These are phyloP conservation scores for Mastigias papua DNA, from an alignment of 30 jellyfish, hydroid and myxozoan genomes.

Conservation along the genomic window DNA sequence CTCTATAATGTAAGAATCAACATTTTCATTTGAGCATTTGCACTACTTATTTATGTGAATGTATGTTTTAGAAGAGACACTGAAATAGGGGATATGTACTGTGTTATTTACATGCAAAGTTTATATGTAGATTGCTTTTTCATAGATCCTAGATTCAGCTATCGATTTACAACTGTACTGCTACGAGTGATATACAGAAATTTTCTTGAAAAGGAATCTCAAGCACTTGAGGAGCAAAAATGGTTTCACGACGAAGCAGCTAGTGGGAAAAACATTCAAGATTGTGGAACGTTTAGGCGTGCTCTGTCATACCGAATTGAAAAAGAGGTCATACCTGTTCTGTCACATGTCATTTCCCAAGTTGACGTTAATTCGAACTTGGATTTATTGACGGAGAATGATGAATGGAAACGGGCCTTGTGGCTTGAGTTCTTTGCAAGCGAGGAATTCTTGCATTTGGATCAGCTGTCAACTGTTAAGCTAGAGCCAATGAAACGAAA, in stretches of 20 bases:
- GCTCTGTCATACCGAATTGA: slow-evolving; percentile 78
- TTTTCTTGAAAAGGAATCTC: slow-evolving; percentile 37
- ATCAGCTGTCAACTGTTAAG: neutral
- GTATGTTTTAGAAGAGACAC: neutral
- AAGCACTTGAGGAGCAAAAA: slow-evolving; percentile 16
- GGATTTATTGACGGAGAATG: slow-evolving; percentile 28
- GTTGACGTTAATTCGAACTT: slow-evolving; percentile 65
- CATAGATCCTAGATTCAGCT: neutral
- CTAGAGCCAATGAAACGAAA: neutral
- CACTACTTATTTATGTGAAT: too few relatives aligned
- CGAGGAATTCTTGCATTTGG: slow-evolving; percentile 22
- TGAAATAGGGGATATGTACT: too few relatives aligned
- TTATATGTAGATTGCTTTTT: too few relatives aligned
- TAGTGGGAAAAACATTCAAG: slow-evolving; percentile 65
- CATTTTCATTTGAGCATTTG: too few relatives aligned
- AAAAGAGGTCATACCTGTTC: slow-evolving; percentile 56
- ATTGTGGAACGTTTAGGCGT: slow-evolving; percentile 86
- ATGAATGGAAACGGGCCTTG: slow-evolving; percentile 15
- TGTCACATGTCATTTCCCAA: slow-evolving; percentile 31
- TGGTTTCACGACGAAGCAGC: slow-evolving; percentile 87
- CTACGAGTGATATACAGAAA: slow-evolving; percentile 23
- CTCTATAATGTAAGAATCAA: too few relatives aligned
- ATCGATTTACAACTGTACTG: slow-evolving; percentile 12
- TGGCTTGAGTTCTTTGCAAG: slow-evolving; percentile 40
- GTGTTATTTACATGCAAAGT: too few relatives aligned